Conservation (phyloP, 2,888 invertebrate species). For the Frankliniella fusca region DNA sequence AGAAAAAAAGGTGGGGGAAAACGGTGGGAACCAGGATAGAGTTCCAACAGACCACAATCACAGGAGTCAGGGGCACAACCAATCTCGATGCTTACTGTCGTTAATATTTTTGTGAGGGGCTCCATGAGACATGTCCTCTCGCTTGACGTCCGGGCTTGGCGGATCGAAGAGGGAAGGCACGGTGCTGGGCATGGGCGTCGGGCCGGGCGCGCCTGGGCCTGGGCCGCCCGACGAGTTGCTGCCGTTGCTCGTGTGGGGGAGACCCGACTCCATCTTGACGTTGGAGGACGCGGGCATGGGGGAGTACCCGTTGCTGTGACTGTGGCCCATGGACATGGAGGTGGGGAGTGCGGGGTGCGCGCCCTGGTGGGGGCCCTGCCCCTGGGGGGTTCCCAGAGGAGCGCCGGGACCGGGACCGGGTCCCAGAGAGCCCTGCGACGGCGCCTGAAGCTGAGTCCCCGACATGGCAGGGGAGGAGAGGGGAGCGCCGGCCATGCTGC, state of each 20-base stretch:
- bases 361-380: background rate
- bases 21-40: background rate
- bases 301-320: slow-evolving; percentile 31
- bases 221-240: slow-evolving; percentile 34
- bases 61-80: background rate
- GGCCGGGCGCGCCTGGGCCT: no score
- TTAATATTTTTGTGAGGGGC: slow-evolving; percentile 16
- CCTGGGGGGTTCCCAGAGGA: background rate
- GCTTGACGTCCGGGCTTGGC: background rate
- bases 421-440: background rate
- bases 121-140: background rate
- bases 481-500: background rate
- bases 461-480: background rate
- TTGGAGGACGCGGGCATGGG: background rate
- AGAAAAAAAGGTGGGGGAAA: no score
- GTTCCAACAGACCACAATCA: background rate
- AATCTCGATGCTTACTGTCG: slow-evolving; percentile 17
- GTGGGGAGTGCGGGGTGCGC: background rate
- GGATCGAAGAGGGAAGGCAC: slow-evolving; percentile 31
- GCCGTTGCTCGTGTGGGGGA: background rate
- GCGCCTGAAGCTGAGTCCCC: background rate
- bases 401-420: background rate
- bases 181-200: background rate
- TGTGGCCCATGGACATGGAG: slow-evolving; percentile 1
- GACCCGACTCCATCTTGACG: slow-evolving; percentile 33